Percentiles rank a stretch among this genome's conserved stretches.
These are phyloP conservation scores for Nezara viridula DNA, from an alignment of 2,888 invertebrate genomes.

Conservation along the genomic window DNA sequence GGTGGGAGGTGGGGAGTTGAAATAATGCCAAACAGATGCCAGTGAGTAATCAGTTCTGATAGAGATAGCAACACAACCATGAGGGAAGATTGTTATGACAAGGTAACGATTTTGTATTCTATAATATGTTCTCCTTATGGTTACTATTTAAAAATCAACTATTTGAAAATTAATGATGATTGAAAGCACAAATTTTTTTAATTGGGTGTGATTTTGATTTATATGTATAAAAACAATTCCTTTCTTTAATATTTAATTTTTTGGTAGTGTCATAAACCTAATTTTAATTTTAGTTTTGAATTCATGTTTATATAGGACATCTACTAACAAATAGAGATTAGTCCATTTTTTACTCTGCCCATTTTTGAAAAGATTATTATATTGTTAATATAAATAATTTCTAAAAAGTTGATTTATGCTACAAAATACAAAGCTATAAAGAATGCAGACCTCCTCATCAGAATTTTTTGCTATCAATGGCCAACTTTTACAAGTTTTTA, in stretches of 20 bases:
- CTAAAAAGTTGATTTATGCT: too few relatives aligned
- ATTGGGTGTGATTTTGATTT: too few relatives aligned
- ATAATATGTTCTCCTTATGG: background rate
- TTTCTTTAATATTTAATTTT: background rate
- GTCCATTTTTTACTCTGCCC: too few relatives aligned
- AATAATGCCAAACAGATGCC: constrained; percentile 58
- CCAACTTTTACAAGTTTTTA: too few relatives aligned
- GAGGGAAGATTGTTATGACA: constrained; percentile 61
- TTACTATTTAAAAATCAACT: background rate
- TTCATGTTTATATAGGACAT: background rate
- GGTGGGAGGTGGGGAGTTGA: constrained; percentile 53
- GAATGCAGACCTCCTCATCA: too few relatives aligned
- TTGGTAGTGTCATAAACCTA: background rate
- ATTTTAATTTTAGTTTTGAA: background rate
- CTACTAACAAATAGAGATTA: too few relatives aligned
- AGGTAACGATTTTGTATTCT: constrained; percentile 54
- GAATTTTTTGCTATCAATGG: too few relatives aligned
- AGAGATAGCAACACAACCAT: constrained; percentile 42
- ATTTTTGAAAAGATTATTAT: too few relatives aligned
- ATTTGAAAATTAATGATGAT: background rate
- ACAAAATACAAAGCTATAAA: too few relatives aligned
- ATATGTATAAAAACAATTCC: too few relatives aligned
- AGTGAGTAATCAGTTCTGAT: constrained; percentile 55
- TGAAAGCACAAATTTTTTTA: background rate
- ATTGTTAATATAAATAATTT: too few relatives aligned